phyloP scores from a whole-genome alignment of 2,113 vertebrate genomes.

The Otocyon megalotis region DNA sequence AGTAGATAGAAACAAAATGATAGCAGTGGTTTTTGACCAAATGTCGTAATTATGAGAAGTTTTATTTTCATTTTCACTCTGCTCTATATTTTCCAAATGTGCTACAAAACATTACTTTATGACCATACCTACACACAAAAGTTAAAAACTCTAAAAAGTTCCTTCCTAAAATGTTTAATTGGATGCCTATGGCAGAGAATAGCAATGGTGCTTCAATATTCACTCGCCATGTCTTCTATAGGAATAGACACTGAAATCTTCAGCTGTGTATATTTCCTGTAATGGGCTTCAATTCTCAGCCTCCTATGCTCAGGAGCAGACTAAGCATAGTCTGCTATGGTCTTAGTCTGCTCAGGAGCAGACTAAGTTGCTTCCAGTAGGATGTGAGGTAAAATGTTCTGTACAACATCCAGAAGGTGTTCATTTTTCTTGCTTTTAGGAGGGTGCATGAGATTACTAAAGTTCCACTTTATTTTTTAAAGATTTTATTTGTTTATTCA shows the following conservation, averaged over 20 bases:
- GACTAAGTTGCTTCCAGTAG: neutral
- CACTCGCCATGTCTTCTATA: neutral
- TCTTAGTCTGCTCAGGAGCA: neutral
- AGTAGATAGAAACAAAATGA: conserved; percentile 42
- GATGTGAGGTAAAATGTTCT: neutral
- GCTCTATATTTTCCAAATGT: neutral
- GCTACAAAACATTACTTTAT: neutral
- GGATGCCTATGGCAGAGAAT: neutral
- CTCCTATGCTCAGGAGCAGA: neutral
- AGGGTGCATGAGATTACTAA: neutral
- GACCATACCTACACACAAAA: neutral
- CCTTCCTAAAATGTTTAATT: neutral
- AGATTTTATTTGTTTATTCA: too few relatives aligned
- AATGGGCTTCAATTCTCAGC: neutral
- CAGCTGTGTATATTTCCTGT: neutral
- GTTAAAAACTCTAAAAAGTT: neutral
- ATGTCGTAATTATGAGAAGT: neutral
- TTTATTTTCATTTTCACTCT: neutral
- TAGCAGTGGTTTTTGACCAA: neutral
- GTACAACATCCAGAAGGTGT: neutral
- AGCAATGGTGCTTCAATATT: neutral
- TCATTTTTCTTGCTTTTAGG: neutral
- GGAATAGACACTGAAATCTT: neutral
- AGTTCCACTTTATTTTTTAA: neutral
- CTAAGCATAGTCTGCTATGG: too few relatives aligned